Evolutionary conservation across 2,113 vertebrate species (phyloP).

Genomic region (Oostethus manadensis): DNA sequence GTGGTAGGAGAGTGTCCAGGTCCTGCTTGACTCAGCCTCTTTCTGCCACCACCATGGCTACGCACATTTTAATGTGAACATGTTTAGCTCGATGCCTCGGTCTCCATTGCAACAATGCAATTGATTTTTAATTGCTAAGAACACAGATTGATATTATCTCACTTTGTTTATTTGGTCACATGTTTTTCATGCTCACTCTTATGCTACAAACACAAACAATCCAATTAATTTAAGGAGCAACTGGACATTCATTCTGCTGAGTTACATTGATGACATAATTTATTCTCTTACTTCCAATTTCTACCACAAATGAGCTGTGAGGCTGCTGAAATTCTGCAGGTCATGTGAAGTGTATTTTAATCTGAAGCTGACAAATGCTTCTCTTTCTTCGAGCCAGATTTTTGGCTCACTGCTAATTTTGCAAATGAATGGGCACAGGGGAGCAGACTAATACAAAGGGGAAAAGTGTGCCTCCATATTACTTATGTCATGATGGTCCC

Average conservation of each 20-base stretch:
- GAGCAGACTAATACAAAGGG: not conserved
- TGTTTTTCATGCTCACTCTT: no score
- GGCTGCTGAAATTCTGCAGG: constrained; percentile 27
- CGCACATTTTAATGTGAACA: not conserved
- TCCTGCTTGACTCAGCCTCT: not conserved
- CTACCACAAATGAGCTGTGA: not conserved
- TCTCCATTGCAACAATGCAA: not conserved
- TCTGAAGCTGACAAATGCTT: constrained; percentile 36
- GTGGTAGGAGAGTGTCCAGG: constrained; percentile 24
- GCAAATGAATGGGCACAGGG: not conserved
- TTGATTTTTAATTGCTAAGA: not conserved
- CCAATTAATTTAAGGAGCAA: no score
- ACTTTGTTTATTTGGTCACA: no score
- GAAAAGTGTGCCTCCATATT: not conserved
- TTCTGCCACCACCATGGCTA: constrained; percentile 1
- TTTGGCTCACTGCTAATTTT: not conserved
- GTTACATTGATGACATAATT: not conserved
- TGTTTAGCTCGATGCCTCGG: not conserved
- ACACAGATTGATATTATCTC: not conserved
- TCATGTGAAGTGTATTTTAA: constrained; percentile 22
- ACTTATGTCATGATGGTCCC: not conserved
- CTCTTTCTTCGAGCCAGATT: constrained; percentile 9
- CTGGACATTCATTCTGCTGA: no score
- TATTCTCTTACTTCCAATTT: not conserved
- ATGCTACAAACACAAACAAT: no score